Evolutionary conservation across 2,888 invertebrate genomes (phyloP).

Genomic region (Monopis laevigella): DNA sequence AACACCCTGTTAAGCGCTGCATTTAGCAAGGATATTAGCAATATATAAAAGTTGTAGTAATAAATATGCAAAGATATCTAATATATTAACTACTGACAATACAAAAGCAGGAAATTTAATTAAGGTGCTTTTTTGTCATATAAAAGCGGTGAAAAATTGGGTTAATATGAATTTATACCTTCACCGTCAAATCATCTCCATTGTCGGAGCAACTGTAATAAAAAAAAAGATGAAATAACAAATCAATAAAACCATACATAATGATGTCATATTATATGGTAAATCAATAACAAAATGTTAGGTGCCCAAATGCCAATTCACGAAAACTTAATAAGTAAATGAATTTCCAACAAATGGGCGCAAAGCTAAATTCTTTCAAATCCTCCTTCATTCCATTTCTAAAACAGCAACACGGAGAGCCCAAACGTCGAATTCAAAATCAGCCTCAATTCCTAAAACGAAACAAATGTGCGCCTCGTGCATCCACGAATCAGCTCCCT

Average conservation of each 20-base stretch:
- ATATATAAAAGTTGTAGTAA: too few species aligned
- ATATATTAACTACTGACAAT: not conserved
- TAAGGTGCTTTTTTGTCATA: slow-evolving; percentile 11
- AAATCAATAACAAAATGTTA: not conserved
- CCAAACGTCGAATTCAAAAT: slow-evolving; percentile 39
- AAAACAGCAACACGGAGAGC: slow-evolving; percentile 1
- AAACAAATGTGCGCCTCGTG: slow-evolving; percentile 44
- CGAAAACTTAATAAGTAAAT: not conserved
- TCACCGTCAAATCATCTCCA: slow-evolving; percentile 52
- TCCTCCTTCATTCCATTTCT: slow-evolving; percentile 7
- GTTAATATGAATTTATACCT: slow-evolving; percentile 32
- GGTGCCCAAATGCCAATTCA: too few species aligned
- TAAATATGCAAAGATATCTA: not conserved
- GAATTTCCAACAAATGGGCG: not conserved
- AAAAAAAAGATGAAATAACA: too few species aligned
- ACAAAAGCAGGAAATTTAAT: slow-evolving; percentile 8
- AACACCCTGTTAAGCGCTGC: too few species aligned
- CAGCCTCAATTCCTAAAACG: slow-evolving; percentile 31
- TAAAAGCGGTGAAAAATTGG: slow-evolving; percentile 11
- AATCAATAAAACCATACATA: too few species aligned
- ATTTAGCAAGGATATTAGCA: too few species aligned
- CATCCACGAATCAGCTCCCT: slow-evolving; percentile 39
- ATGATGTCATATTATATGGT: too few species aligned
- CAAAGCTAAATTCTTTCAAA: slow-evolving; percentile 12
- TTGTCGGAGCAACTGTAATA: slow-evolving; percentile 37